Conservation (phyloP, 1,140 invertebrate species). For the Drosophila ogumai region DNA sequence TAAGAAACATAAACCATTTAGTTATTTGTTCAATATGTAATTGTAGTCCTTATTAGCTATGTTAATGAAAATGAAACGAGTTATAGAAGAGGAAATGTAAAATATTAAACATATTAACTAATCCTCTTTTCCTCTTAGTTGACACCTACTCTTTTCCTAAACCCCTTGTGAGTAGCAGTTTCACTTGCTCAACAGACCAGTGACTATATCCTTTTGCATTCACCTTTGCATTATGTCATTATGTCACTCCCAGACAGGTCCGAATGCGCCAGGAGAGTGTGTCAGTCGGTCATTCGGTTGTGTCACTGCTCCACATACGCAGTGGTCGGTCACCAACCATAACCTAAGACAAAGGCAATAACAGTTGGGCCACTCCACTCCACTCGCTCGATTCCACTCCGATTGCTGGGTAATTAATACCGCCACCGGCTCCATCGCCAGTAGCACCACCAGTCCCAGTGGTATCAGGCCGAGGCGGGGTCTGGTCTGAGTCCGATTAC, state of each 20-base stretch:
- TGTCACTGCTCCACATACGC: slow-evolving; percentile 64
- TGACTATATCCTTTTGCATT: slow-evolving; percentile 59
- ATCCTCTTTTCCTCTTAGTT: neutral
- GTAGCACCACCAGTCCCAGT: slow-evolving; percentile 25
- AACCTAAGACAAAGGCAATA: slow-evolving; percentile 65
- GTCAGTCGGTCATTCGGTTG: slow-evolving; percentile 73
- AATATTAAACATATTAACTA: no score
- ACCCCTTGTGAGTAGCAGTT: slow-evolving; percentile 1
- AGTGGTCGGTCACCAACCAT: slow-evolving; percentile 58
- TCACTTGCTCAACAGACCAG: slow-evolving; percentile 27
- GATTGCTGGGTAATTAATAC: slow-evolving; percentile 73
- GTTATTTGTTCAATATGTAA: neutral
- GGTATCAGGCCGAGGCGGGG: slow-evolving; percentile 31
- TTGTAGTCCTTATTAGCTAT: neutral
- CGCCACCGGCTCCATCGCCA: slow-evolving; percentile 28
- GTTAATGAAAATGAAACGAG: no score
- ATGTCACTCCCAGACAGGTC: slow-evolving; percentile 38
- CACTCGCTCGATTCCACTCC: slow-evolving; percentile 52
- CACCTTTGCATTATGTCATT: slow-evolving; percentile 32
- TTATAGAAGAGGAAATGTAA: no score
- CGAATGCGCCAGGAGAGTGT: slow-evolving; percentile 46
- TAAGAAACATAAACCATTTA: neutral
- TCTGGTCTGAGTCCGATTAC: slow-evolving; percentile 67
- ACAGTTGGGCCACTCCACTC: slow-evolving; percentile 25
- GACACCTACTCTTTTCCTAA: neutral